Percentiles rank a stretch among this genome's conserved stretches.
Conservation (phyloP, 2,797 vertebrate species). For the Bryconaethiops microstoma region DNA sequence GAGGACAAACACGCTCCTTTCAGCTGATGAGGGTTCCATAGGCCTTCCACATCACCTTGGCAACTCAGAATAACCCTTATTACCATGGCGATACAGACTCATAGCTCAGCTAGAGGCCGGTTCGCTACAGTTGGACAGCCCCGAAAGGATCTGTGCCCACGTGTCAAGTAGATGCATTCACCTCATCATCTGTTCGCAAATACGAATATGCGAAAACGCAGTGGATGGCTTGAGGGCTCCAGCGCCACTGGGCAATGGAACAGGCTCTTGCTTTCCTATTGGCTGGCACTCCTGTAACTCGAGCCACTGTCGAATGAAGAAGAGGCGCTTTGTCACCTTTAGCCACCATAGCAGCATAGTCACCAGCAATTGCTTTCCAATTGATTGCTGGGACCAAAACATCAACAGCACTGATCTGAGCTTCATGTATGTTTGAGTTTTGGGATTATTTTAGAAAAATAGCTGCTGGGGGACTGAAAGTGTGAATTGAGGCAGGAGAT, state of each 20-base stretch:
- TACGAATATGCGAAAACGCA: conserved; percentile 33
- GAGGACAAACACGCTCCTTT: conserved; percentile 36
- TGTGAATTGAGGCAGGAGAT: background rate
- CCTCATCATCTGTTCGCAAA: conserved; percentile 39
- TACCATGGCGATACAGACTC: conserved; percentile 25
- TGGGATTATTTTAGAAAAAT: background rate
- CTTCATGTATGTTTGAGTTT: conserved; percentile 26
- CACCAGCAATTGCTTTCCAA: background rate
- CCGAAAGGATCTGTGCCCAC: conserved; percentile 14
- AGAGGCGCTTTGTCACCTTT: background rate
- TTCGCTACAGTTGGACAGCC: conserved; percentile 25
- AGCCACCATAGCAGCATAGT: conserved; percentile 16
- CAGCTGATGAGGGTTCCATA: conserved; percentile 28
- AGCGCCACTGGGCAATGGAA: conserved; percentile 50
- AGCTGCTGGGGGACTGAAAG: background rate
- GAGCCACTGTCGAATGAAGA: background rate
- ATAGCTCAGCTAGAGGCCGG: conserved; percentile 22
- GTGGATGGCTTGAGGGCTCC: conserved; percentile 47
- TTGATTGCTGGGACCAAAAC: conserved; percentile 43
- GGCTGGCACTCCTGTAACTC: background rate
- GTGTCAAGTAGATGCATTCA: conserved; percentile 31
- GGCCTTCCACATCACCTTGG: conserved; percentile 30
- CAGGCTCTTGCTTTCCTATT: conserved; percentile 16
- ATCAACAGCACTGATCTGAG: conserved; percentile 9
- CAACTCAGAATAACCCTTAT: conserved; percentile 34